These are phyloP conservation scores for Phylloscopus whistleri DNA, from an alignment of 2,113 vertebrate genomes.

Conservation along the genomic window DNA sequence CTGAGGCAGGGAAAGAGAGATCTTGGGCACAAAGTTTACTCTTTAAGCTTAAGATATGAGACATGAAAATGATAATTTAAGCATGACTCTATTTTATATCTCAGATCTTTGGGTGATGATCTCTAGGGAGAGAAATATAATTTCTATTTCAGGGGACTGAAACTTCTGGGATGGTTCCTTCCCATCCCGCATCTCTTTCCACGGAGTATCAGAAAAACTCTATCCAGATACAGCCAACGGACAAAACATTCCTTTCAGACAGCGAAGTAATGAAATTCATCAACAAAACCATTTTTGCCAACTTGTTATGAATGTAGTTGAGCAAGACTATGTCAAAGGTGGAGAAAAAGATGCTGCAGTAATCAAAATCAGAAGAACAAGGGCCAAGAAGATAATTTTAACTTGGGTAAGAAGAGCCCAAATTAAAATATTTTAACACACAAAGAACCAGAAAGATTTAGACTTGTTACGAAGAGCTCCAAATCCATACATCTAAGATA, in stretches of 20 bases:
- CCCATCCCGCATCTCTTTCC: not conserved
- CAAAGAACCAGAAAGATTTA: not conserved
- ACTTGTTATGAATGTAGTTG: not conserved
- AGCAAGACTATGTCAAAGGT: constrained; percentile 49
- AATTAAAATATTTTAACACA: not conserved
- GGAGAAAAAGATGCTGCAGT: constrained; percentile 7
- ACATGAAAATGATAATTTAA: not conserved
- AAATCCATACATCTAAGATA: not conserved
- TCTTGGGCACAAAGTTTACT: not conserved
- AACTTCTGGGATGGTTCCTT: not conserved
- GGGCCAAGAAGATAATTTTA: constrained; percentile 15
- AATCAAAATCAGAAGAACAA: constrained; percentile 1
- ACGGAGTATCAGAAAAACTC: not conserved
- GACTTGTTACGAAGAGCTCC: not conserved
- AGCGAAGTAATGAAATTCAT: not conserved
- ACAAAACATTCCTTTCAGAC: not conserved
- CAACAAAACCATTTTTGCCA: not conserved
- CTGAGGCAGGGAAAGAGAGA: not conserved
- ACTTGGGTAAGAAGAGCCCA: not conserved
- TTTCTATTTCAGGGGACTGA: not conserved
- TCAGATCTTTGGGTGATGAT: not conserved
- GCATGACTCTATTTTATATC: not conserved
- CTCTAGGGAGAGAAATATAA: not conserved
- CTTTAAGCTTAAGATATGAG: not conserved
- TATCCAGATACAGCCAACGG: not conserved